A percentile compares a stretch with the other conserved stretches of the same genome.
Conservation (phyloP, 1,140 invertebrate genomes). For the Drosophila nigromelanica region DNA sequence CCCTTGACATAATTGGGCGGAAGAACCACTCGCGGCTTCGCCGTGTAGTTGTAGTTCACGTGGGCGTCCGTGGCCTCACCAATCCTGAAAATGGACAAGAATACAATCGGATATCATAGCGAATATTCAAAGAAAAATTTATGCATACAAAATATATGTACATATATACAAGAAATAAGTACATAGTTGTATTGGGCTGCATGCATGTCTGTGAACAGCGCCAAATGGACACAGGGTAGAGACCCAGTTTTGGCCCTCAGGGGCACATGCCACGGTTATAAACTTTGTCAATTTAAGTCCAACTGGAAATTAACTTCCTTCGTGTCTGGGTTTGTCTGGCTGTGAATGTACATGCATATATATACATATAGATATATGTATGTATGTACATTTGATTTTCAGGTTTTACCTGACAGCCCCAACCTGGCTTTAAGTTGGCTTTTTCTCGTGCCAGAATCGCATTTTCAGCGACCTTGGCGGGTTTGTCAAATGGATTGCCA, state of each 20-base stretch:
- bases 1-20: constrained; percentile 90
- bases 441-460: constrained; percentile 62
- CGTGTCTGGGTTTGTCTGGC: constrained; percentile 51
- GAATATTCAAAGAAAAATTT: background rate
- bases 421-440: constrained; percentile 32
- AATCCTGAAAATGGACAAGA: constrained; percentile 70
- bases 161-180: background rate
- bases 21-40: constrained; percentile 87
- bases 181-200: background rate
- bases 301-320: constrained; percentile 75
- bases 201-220: background rate
- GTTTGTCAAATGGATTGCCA: constrained; percentile 47
- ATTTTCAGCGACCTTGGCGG: constrained; percentile 70
- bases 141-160: background rate
- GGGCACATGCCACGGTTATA: constrained; percentile 63
- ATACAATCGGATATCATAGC: constrained; percentile 40
- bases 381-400: constrained; percentile 34
- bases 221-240: background rate
- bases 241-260: constrained; percentile 36
- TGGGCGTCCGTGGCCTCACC: constrained; percentile 84
- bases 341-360: constrained; percentile 2
- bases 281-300: constrained; percentile 81
- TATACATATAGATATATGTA: constrained; percentile 1
- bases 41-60: constrained; percentile 87
- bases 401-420: constrained; percentile 31